These are phyloP conservation scores for Pherbina coryleti DNA, from an alignment of 2,888 invertebrate species.

Conservation along the genomic window DNA sequence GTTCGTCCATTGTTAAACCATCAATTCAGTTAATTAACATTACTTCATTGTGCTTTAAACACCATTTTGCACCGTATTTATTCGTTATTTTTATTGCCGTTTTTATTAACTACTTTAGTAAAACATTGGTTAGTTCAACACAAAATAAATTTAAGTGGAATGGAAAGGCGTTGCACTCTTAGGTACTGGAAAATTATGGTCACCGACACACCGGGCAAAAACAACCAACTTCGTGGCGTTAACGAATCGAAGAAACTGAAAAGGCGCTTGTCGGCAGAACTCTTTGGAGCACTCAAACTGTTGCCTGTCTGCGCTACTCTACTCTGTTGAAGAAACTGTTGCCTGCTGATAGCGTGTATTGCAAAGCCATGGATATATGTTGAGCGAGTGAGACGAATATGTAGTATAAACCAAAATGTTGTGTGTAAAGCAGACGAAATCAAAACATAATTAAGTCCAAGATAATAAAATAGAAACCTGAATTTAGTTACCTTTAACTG, in stretches of 20 bases:
- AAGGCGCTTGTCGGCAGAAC: background rate
- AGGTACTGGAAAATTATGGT: background rate
- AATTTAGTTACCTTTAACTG: background rate
- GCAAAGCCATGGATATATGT: background rate
- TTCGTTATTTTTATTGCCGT: background rate
- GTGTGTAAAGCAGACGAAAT: conserved; percentile 1
- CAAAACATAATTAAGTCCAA: conserved; percentile 8
- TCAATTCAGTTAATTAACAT: background rate
- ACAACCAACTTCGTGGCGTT: conserved; percentile 33
- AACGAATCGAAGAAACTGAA: conserved; percentile 39
- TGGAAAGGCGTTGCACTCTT: conserved; percentile 15
- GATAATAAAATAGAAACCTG: background rate
- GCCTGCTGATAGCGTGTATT: conserved; percentile 11
- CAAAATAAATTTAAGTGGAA: background rate
- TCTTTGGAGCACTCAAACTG: conserved; percentile 25
- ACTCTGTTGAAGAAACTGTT: conserved; percentile 25
- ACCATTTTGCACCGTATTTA: background rate
- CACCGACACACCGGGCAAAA: conserved; percentile 17
- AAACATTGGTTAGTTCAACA: background rate
- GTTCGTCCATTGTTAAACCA: background rate
- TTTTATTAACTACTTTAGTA: background rate
- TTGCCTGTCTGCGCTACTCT: conserved; percentile 10
- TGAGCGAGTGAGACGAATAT: background rate
- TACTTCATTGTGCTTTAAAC: background rate
- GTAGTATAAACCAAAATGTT: background rate